phyloP scores from a whole-genome alignment of 2,888 invertebrate genomes.

The Gisinianus flammeolus region DNA sequence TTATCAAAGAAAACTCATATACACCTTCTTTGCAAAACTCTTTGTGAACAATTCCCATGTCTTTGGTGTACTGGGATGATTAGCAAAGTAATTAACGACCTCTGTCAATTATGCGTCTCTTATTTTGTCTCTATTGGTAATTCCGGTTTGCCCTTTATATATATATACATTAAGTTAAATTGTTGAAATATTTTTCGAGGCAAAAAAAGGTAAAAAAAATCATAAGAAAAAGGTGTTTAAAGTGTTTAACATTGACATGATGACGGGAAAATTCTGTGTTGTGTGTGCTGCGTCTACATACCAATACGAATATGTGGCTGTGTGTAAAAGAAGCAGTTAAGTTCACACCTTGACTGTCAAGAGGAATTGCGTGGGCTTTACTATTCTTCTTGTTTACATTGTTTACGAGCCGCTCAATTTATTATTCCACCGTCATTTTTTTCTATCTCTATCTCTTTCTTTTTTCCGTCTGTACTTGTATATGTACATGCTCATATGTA shows the following conservation, averaged over 20 bases:
- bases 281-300: background rate
- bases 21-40: no score
- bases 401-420: slow-evolving; percentile 23
- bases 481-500: background rate
- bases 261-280: background rate
- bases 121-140: no score
- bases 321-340: background rate
- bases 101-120: background rate
- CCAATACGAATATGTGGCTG: background rate
- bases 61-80: background rate
- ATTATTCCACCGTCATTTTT: background rate
- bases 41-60: no score
- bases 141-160: no score
- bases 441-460: background rate
- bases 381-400: slow-evolving; percentile 16
- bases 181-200: no score
- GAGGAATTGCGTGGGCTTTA: slow-evolving; percentile 4
- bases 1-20: no score
- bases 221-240: background rate
- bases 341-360: slow-evolving; percentile 15
- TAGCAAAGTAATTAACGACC: background rate
- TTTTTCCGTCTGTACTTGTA: background rate
- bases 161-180: no score
- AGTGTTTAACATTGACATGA: background rate
- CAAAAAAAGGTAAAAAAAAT: no score